These are phyloP conservation scores for Athalia cordata DNA, from an alignment of 2,888 invertebrate species.

Conservation along the genomic window DNA sequence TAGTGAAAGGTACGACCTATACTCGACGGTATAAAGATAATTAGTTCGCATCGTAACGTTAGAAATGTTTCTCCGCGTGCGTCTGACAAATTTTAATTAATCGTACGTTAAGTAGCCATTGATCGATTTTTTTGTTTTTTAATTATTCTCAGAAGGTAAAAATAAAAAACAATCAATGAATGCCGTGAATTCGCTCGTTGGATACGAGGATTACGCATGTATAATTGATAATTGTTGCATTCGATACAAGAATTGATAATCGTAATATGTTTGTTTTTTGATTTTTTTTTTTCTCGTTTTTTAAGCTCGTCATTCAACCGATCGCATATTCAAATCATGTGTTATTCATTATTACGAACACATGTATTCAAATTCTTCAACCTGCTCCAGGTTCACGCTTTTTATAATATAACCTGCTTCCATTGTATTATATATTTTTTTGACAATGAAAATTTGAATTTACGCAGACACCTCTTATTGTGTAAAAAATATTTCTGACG, in stretches of 20 bases:
- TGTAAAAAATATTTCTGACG: no score
- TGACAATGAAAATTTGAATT: no score
- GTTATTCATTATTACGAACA: no score
- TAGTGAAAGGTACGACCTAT: conserved; percentile 36
- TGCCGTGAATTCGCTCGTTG: not conserved
- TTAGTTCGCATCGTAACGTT: conserved; percentile 7
- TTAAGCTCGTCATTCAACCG: not conserved
- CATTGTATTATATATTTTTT: no score
- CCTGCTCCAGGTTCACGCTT: no score
- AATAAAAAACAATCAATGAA: conserved; percentile 17
- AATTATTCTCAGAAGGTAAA: not conserved
- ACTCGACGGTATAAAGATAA: not conserved
- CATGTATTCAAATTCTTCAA: no score
- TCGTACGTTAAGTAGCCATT: not conserved
- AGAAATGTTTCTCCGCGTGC: not conserved
- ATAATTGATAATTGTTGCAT: conserved; percentile 13
- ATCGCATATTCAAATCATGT: conserved; percentile 12
- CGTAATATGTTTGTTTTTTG: not conserved
- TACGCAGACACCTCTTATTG: no score
- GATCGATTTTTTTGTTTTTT: not conserved
- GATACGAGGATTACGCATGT: not conserved
- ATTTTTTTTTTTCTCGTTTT: not conserved
- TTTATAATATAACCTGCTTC: no score
- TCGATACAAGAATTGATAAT: not conserved
- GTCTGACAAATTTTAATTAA: conserved; percentile 8